Evolutionary conservation across 2,888 invertebrate species (phyloP), one percentile per base, ranked within the genome.

Genomic region (Microctonus brassicae): DNA sequence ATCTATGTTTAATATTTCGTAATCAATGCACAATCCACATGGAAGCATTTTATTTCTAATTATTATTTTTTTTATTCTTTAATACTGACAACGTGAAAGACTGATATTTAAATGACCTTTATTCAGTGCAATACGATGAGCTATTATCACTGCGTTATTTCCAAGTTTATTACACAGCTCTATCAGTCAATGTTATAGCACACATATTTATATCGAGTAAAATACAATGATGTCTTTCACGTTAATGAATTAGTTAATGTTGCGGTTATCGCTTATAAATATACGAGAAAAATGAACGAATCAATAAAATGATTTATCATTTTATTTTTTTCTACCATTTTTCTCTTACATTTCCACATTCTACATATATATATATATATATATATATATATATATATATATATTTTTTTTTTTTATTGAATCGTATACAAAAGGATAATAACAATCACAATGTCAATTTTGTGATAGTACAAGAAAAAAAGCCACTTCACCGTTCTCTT

Each of bases 1-100:
- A 69, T 65, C 65, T 24, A 57, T 57, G 24, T 52, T 69, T 34
- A 70, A 33, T n/a, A 29, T 63, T 47, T 52, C 17, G 42, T 70
- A 64, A 69, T 69, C 52, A 68, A 66, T 62, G 68, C 70, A 60
- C 70, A 65, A 63, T 36, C 22, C 39, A 34, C 66, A 60, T 65
- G 26, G 57, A 52, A 61, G 72, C 72, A 70, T 70, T 60, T 57
- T 58, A 24, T 11, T 13, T 42, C 36, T 39, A 1, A 26, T 39
- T 33, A 3, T 34, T 58, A 62, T 53, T 29, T 33, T 60, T n/a
- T 33, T 42, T 26, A 47, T 62, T 63, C 61, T 24, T 11, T 65
- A 1, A 13, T 39, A 7, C 17, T 6, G 1, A 6, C 17, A n/a
- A 47, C 17, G 47, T 47, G 20, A 47, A 47, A 47, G 47, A 47